A percentile compares a stretch with the other conserved stretches of the same genome.
These are phyloP conservation scores for Parambassis ranga DNA, from an alignment of 2,797 vertebrate species.

Conservation along the genomic window DNA sequence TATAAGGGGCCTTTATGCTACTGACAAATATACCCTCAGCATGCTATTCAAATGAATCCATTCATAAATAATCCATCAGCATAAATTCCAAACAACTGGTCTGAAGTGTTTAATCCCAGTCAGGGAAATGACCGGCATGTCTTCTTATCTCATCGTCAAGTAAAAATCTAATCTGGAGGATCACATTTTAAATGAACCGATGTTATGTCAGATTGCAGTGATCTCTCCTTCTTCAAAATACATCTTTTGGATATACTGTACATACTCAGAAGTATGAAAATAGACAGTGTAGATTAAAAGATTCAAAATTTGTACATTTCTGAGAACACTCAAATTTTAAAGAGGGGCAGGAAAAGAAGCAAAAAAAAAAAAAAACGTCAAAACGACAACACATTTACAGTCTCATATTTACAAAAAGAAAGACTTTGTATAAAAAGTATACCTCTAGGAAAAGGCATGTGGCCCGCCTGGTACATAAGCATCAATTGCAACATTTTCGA, in stretches of 20 bases:
- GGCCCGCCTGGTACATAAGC: slow-evolving; percentile 27
- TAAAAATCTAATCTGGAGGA: slow-evolving; percentile 31
- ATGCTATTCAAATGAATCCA: too few species aligned
- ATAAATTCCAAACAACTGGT: slow-evolving; percentile 10
- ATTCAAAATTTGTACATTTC: slow-evolving; percentile 27
- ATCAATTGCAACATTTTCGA: too few species aligned
- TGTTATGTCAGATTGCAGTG: slow-evolving; percentile 20
- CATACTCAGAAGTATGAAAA: slow-evolving; percentile 65
- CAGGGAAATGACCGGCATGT: slow-evolving; percentile 8
- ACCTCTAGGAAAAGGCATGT: slow-evolving; percentile 46
- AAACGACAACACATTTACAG: slow-evolving; percentile 53
- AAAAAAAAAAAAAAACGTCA: not conserved
- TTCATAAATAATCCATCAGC: not conserved
- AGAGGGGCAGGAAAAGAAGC: not conserved
- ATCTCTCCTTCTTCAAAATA: slow-evolving; percentile 51
- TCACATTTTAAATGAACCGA: not conserved
- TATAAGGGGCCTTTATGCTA: not conserved
- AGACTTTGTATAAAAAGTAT: slow-evolving; percentile 54
- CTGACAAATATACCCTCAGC: not conserved
- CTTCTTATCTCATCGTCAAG: not conserved
- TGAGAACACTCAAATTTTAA: slow-evolving; percentile 21
- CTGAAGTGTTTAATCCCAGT: slow-evolving; percentile 1
- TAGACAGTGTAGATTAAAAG: slow-evolving; percentile 48
- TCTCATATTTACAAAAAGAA: slow-evolving; percentile 62
- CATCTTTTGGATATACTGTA: slow-evolving; percentile 51